Evolutionary conservation across 2,113 vertebrate species (phyloP).

Genomic region (Entelurus aequoreus): DNA sequence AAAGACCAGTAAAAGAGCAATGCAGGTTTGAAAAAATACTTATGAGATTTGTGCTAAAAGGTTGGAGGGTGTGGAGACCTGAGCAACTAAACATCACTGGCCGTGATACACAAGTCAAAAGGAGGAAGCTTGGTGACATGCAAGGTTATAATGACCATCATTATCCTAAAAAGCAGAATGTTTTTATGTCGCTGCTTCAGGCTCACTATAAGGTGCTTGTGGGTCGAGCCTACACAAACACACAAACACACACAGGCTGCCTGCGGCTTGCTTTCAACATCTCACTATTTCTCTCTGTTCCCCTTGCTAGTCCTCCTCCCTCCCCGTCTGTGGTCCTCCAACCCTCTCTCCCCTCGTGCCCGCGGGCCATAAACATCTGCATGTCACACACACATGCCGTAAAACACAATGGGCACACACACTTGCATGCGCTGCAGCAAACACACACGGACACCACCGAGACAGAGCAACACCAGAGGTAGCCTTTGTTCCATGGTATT

Average conservation of each 20-base stretch:
- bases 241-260: slow-evolving; percentile 53
- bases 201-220: slow-evolving; percentile 47
- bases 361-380: slow-evolving; percentile 60
- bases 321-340: slow-evolving; percentile 45
- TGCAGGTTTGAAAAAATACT: slow-evolving; percentile 2
- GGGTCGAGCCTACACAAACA: slow-evolving; percentile 15
- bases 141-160: slow-evolving; percentile 51
- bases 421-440: slow-evolving; percentile 17
- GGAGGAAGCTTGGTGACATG: slow-evolving; percentile 40
- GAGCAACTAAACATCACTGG: slow-evolving; percentile 19
- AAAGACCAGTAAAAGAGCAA: too few relatives aligned
- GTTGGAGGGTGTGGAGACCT: not conserved
- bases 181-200: slow-evolving; percentile 63
- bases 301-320: slow-evolving; percentile 37
- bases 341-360: slow-evolving; percentile 41
- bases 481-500: slow-evolving; percentile 60
- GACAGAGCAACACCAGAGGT: slow-evolving; percentile 46
- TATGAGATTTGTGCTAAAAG: slow-evolving; percentile 13
- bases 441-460: slow-evolving; percentile 28
- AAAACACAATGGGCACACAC: slow-evolving; percentile 49
- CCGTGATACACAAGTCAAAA: slow-evolving; percentile 36
- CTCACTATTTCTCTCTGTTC: slow-evolving; percentile 39
- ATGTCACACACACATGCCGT: slow-evolving; percentile 60
- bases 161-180: slow-evolving; percentile 53
- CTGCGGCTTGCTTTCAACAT: slow-evolving; percentile 68